These are phyloP conservation scores for Cryptomyrus ogoouensis DNA, from an alignment of 2,113 vertebrate species.

Conservation along the genomic window DNA sequence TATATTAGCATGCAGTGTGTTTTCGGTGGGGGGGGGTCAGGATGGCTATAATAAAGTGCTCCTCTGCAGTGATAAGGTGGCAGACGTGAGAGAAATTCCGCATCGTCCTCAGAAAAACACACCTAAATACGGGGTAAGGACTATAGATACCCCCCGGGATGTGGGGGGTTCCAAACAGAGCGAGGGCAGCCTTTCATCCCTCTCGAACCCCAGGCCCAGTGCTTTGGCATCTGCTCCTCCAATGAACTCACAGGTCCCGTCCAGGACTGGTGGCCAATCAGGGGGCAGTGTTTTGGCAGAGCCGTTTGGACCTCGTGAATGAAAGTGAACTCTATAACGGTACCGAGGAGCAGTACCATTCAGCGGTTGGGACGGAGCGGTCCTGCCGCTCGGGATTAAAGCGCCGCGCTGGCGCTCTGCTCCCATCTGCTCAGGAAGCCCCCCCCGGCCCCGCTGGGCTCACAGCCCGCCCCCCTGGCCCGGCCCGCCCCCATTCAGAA, in stretches of 20 bases:
- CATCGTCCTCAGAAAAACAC: background rate
- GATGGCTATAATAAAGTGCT: background rate
- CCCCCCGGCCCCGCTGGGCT: constrained; percentile 2
- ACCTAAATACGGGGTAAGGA: background rate
- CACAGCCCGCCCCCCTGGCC: background rate
- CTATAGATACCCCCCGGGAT: background rate
- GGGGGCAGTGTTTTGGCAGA: background rate
- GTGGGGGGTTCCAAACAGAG: background rate
- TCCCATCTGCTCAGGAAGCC: constrained; percentile 23
- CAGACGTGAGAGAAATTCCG: background rate
- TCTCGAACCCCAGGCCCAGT: background rate
- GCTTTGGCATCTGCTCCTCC: background rate
- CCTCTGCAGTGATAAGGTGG: background rate
- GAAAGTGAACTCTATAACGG: background rate
- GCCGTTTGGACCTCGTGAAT: background rate
- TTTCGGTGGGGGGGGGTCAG: background rate
- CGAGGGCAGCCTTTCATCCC: background rate
- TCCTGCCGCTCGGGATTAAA: constrained; percentile 7
- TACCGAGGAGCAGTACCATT: background rate
- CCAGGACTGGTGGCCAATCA: background rate
- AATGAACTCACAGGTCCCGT: background rate
- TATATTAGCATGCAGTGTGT: background rate
- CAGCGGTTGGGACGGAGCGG: background rate
- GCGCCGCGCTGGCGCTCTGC: background rate
- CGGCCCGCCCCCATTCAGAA: background rate